Evolutionary conservation across 2,797 vertebrate species (phyloP), one percentile per base, ranked within the genome.

Genomic region (Chiloscyllium punctatum): DNA sequence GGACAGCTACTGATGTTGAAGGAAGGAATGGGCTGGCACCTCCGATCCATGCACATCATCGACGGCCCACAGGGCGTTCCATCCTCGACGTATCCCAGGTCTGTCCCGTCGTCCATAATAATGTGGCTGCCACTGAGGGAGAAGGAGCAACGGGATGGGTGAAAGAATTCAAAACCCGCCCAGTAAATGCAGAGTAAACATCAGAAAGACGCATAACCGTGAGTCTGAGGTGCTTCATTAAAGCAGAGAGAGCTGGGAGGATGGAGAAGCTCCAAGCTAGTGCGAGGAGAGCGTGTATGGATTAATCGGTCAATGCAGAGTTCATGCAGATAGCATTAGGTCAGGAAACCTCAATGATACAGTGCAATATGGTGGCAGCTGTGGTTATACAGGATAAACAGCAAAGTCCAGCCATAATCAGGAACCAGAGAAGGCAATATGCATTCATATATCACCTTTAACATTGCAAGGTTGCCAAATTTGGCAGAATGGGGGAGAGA

Each of bases 1-100:
- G 99, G 98, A 97, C 99, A 99, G 97, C 98, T 98, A 97, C 99
- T 99, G 97, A 99, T 98, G 97, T 99, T 99, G 96, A 99, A 97
- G 96, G 98, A 99, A 97, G 99, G 98, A 97, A 99, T 99, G 97
- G 98, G 98, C 96, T 99, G 98, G 98, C 99, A 99, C 97, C 99
- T 99, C 97, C 97, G 98, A 97, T 99, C 99, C 98, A 99, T 98
- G 98, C 99, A 99, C 99, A 99, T 99, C 99, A 99, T 99, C 30
- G 99, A 98, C 94, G 99, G 99, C 97, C 99, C 99, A 97, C 99
- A 99, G 21, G 99, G 99, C 95, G 98, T 98, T 96, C 99, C 99
- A 96, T 99, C 99, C 97, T 99, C 99, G 96, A 99, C 99, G 91
- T 99, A 99, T 96, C 99, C 99, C 97, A 99, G 97, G 97, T 99